A percentile compares a stretch with the other conserved stretches of the same genome.
These are phyloP conservation scores for Clistopyga incitator DNA, from an alignment of 2,888 invertebrate genomes.

Conservation along the genomic window DNA sequence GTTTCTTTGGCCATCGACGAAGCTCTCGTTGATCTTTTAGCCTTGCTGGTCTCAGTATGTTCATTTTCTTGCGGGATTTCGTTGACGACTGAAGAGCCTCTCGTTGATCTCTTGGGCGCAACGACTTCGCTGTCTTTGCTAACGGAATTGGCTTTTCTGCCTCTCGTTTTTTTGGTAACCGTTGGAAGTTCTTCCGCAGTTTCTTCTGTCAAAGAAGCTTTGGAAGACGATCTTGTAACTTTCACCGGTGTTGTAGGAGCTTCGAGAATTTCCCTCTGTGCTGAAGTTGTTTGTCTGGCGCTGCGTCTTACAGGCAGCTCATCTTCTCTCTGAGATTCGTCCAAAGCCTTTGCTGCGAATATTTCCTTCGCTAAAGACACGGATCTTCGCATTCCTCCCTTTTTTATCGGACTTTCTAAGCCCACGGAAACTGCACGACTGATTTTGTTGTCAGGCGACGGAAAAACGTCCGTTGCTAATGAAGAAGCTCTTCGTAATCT, in stretches of 20 bases:
- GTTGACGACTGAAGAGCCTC: conserved; percentile 62
- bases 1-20: conserved; percentile 66
- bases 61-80: conserved; percentile 53
- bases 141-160: conserved; percentile 51
- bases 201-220: conserved; percentile 52
- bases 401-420: conserved; percentile 36
- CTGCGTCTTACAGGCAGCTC: conserved; percentile 71
- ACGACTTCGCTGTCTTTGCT: conserved; percentile 46
- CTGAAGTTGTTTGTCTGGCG: conserved; percentile 72
- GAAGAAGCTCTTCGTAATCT: conserved; percentile 71
- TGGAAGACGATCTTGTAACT: conserved; percentile 52
- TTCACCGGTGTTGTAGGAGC: conserved; percentile 40
- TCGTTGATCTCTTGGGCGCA: conserved; percentile 55
- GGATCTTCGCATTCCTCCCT: conserved; percentile 54
- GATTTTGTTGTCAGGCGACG: conserved; percentile 14
- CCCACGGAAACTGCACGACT: conserved; percentile 20
- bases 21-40: conserved; percentile 61
- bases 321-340: conserved; percentile 47
- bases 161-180: conserved; percentile 44
- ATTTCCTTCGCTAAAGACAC: conserved; percentile 69
- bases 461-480: conserved; percentile 70
- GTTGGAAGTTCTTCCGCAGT: conserved; percentile 53
- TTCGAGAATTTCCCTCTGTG: conserved; percentile 72
- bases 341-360: conserved; percentile 21
- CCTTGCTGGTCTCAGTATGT: not conserved